Evolutionary conservation across 2,888 invertebrate species (phyloP), one percentile per base, ranked within the genome.

Genomic region (Hydriomena furcata): DNA sequence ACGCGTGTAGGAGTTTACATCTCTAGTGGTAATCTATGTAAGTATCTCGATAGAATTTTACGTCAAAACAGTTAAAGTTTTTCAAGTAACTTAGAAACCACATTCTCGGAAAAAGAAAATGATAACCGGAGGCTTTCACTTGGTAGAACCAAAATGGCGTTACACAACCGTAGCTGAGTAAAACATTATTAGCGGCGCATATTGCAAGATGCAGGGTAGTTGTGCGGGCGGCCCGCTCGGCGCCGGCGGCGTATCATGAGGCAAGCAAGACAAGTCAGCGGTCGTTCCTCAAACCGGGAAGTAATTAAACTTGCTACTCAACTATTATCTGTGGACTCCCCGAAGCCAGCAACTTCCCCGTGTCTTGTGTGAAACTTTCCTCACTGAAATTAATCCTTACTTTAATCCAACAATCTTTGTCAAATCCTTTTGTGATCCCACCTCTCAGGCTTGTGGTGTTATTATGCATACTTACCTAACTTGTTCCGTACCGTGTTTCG

Each of bases 281-380:
- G 66, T 66, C 62, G 62, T 65, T 65, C 56, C 65, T 73, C 68
- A 72, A 76, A 76, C 76, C 76, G 72, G 73, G 71, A 86, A 87
- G 84, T 84, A 87, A 87, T 87, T 87, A 87, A 88, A 87, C 80
- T 87, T 75, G 79, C 79, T 80, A 82, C 78, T 80, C 73, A 80
- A 84, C 85, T 84, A 84, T 84, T 85, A 86, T 83, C 84, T 76
- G 78, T 70, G 69, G 71, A 75, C 74, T 75, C 68, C 68, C 67
- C 63, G 59, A 66, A 83, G 79, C 78, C 81, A 78, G 62, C 66
- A 84, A 85, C 78, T 86, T 80, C 54, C 55, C 63, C 80, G 66
- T 78, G 77, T 79, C 77, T 72, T 64, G 69, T 79, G 73, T 73
- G 71, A 73, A 84, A 84, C 76, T 84, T 84, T 80, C 74, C 69